A percentile compares a stretch with the other conserved stretches of the same genome.
Conservation (phyloP, 2,888 invertebrate species). For the Creontiades dilutus region DNA sequence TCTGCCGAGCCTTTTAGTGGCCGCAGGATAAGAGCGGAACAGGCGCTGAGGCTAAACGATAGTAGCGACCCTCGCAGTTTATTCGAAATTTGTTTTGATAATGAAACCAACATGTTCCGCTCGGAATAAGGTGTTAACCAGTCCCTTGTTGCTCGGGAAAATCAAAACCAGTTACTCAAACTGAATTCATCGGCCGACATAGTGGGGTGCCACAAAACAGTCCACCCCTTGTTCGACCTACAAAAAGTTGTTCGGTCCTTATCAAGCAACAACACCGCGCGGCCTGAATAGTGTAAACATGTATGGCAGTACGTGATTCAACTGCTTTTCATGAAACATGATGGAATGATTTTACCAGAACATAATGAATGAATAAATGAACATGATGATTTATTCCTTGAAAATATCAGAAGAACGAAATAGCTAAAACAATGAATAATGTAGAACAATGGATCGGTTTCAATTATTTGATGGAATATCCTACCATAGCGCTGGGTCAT, state of each 20-base stretch:
- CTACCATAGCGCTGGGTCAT: too few relatives aligned
- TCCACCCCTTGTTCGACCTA: constrained; percentile 2
- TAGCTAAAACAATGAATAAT: too few relatives aligned
- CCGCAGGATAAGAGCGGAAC: neutral
- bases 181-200: neutral
- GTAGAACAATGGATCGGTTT: too few relatives aligned
- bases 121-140: neutral
- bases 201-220: neutral
- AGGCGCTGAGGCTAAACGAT: neutral
- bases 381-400: too few relatives aligned
- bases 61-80: neutral
- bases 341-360: too few relatives aligned
- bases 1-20: neutral
- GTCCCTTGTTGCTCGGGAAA: neutral
- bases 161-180: neutral
- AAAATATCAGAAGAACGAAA: too few relatives aligned
- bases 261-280: neutral
- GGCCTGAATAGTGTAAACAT: neutral
- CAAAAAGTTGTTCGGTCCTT: neutral
- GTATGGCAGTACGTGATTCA: too few relatives aligned
- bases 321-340: too few relatives aligned
- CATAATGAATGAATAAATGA: too few relatives aligned
- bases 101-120: neutral
- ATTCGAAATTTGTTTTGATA: constrained; percentile 18
- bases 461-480: too few relatives aligned